A percentile compares a stretch with the other conserved stretches of the same genome.
These are phyloP conservation scores for Martes martes DNA, from an alignment of 2,113 vertebrate genomes.

Conservation along the genomic window DNA sequence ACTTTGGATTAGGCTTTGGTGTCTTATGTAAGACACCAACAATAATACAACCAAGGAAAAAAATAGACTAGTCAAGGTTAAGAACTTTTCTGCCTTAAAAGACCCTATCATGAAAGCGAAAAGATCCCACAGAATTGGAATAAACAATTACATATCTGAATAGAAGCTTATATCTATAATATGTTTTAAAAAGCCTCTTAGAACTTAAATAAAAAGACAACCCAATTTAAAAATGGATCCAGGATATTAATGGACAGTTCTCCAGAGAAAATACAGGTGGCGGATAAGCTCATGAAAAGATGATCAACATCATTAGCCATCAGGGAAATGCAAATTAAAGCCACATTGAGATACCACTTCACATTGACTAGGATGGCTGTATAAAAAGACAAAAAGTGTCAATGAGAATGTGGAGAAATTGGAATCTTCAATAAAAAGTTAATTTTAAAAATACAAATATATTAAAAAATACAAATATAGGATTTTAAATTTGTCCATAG, in stretches of 20 bases:
- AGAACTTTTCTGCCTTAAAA: background rate
- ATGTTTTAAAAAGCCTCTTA: background rate
- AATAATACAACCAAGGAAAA: background rate
- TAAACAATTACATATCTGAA: background rate
- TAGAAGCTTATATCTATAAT: background rate
- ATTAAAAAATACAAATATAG: background rate
- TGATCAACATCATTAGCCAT: background rate
- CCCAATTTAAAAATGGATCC: background rate
- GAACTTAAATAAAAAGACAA: background rate
- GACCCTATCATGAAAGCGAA: background rate
- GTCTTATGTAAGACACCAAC: background rate
- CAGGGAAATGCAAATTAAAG: background rate
- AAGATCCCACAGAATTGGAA: background rate
- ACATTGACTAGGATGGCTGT: background rate
- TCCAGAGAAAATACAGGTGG: background rate
- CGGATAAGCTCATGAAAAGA: background rate
- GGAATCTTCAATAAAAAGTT: background rate
- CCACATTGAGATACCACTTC: background rate
- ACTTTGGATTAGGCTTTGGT: background rate
- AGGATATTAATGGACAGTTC: background rate
- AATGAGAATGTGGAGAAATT: background rate
- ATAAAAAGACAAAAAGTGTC: background rate
- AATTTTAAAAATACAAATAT: background rate
- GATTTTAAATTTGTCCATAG: background rate
- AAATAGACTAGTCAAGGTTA: background rate